Evolutionary conservation across 2,797 vertebrate genomes (phyloP).

Genomic region (Yasuhikotakia modesta): DNA sequence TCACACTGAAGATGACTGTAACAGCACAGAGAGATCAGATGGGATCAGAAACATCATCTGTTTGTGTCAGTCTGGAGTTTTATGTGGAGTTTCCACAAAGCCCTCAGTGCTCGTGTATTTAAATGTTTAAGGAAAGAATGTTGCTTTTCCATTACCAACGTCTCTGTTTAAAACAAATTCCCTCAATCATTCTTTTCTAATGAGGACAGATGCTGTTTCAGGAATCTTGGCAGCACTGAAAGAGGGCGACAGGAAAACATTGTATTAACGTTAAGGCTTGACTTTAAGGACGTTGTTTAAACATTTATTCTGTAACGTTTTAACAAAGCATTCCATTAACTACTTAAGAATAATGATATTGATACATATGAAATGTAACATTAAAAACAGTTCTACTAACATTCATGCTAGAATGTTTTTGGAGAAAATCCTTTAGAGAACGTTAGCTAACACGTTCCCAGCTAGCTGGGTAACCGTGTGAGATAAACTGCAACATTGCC

Average conservation of each 20-base stretch:
- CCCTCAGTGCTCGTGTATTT: conserved; percentile 1
- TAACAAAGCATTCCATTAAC: no score
- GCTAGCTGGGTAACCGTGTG: neutral
- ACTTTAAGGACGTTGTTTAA: no score
- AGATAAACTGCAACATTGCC: conserved; percentile 35
- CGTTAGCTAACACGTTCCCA: no score
- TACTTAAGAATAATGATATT: no score
- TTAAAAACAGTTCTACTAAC: no score
- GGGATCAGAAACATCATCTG: conserved; percentile 25
- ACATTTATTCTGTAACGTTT: no score
- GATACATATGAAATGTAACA: no score
- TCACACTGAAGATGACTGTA: no score
- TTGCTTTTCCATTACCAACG: conserved; percentile 34
- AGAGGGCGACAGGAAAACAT: neutral
- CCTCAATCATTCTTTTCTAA: conserved; percentile 18
- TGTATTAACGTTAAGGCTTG: no score
- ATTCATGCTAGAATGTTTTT: no score
- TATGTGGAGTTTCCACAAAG: conserved; percentile 22
- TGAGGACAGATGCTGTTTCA: conserved; percentile 21
- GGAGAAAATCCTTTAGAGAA: no score
- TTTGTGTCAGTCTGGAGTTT: conserved; percentile 24
- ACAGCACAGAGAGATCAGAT: no score
- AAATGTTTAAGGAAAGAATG: conserved; percentile 35
- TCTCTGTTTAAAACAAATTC: conserved; percentile 21
- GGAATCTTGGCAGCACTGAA: neutral